A percentile compares a stretch with the other conserved stretches of the same genome.
These are phyloP conservation scores for Drosophila eugracilis DNA, from an alignment of 1,140 invertebrate genomes.

Conservation along the genomic window DNA sequence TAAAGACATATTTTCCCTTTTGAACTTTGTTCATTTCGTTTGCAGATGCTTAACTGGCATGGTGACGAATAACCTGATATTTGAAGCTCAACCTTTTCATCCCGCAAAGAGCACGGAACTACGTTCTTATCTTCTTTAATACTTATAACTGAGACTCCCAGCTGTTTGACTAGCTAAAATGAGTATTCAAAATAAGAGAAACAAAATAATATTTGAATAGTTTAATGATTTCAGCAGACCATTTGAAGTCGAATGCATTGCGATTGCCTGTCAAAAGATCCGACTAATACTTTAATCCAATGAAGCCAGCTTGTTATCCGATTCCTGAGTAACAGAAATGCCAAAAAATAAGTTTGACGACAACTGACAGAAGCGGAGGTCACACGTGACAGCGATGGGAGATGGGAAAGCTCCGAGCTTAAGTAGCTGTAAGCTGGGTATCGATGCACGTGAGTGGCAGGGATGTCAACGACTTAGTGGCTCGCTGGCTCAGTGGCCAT, in stretches of 20 bases:
- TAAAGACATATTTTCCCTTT: not conserved
- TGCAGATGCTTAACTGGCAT: constrained; percentile 5
- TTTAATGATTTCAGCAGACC: not conserved
- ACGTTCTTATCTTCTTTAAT: not conserved
- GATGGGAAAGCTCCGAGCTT: constrained; percentile 13
- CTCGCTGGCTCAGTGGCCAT: constrained; percentile 44
- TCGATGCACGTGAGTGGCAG: constrained; percentile 59
- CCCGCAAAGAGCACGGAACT: not conserved
- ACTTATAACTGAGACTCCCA: not conserved
- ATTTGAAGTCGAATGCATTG: not conserved
- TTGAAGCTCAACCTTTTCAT: not conserved
- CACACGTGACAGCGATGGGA: constrained; percentile 35
- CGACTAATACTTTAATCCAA: constrained; percentile 25
- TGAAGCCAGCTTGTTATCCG: not conserved
- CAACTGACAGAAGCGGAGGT: constrained; percentile 11
- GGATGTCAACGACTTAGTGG: constrained; percentile 55
- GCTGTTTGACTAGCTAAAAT: not conserved
- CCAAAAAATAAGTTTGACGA: constrained; percentile 36
- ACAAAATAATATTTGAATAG: not conserved
- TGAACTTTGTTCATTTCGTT: not conserved
- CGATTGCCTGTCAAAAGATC: constrained; percentile 7
- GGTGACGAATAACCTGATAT: constrained; percentile 1
- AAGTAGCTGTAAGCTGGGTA: constrained; percentile 59
- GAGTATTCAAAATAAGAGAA: not conserved
- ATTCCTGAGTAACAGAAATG: constrained; percentile 25